These are phyloP conservation scores for Peucedramus taeniatus DNA, from an alignment of 2,113 vertebrate species.

Conservation along the genomic window DNA sequence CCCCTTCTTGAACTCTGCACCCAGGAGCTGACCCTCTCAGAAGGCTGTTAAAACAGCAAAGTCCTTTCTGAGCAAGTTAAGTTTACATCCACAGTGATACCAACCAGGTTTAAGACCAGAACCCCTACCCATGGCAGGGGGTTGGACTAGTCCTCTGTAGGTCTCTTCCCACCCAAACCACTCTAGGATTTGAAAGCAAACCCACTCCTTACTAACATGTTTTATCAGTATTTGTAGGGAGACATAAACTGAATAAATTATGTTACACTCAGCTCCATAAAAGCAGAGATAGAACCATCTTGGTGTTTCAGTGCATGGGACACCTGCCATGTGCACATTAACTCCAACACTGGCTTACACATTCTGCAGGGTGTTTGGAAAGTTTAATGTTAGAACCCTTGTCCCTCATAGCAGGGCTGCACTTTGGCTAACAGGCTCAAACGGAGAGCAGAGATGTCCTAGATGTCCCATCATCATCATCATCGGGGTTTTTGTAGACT, in stretches of 20 bases:
- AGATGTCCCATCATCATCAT: not conserved
- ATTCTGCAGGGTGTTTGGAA: not conserved
- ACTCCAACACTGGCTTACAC: not conserved
- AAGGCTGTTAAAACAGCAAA: accelerated
- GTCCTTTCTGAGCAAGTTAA: not conserved
- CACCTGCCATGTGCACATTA: accelerated
- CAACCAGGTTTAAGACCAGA: not conserved
- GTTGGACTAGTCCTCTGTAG: not conserved
- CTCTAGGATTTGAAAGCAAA: not conserved
- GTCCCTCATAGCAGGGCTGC: not conserved
- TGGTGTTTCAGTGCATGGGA: not conserved
- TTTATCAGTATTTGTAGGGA: not conserved
- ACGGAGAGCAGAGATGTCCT: not conserved
- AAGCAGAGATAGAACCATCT: not conserved
- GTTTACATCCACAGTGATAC: not conserved
- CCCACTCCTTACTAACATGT: not conserved
- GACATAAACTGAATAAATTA: not conserved
- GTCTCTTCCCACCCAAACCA: not conserved
- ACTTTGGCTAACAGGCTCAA: not conserved
- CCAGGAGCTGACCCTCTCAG: not conserved
- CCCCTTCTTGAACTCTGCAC: not conserved
- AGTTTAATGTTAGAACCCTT: not conserved
- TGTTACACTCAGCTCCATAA: not conserved
- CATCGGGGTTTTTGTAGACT: not conserved
- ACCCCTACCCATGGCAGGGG: not conserved